Percentiles rank a stretch among this genome's conserved stretches.
Evolutionary conservation across 2,797 vertebrate species (phyloP).

Genomic region (Lindbergichthys nudifrons): DNA sequence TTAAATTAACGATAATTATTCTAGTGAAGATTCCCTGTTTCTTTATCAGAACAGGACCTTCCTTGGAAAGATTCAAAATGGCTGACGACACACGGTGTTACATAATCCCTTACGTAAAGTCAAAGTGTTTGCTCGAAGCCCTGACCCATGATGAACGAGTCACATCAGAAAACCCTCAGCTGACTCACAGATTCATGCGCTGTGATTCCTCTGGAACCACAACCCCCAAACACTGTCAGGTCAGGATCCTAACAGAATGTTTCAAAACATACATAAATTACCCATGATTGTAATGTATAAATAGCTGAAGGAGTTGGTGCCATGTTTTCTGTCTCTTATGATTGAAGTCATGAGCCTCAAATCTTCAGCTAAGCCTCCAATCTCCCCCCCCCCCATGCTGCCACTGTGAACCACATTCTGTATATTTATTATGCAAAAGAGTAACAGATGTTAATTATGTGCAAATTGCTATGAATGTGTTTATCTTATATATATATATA

Average conservation of each 20-base stretch:
- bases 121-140: conserved; percentile 39
- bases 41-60: background rate
- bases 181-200: conserved; percentile 47
- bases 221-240: conserved; percentile 11
- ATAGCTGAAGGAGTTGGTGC: conserved; percentile 5
- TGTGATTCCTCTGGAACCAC: conserved; percentile 18
- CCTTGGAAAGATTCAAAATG: conserved; percentile 43
- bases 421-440: background rate
- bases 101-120: conserved; percentile 63
- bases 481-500: background rate
- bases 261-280: conserved; percentile 15
- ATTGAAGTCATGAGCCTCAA: conserved; percentile 31
- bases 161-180: conserved; percentile 34
- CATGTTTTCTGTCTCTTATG: conserved; percentile 21
- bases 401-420: background rate
- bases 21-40: background rate
- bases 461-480: background rate
- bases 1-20: background rate
- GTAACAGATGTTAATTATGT: conserved; percentile 6
- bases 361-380: conserved; percentile 30
- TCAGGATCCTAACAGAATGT: background rate
- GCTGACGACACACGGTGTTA: conserved; percentile 43
- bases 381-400: conserved; percentile 5
- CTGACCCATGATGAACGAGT: conserved; percentile 51
- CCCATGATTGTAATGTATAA: conserved; percentile 14